These are phyloP conservation scores for Hephaestus fuliginosus DNA, from an alignment of 2,797 vertebrate genomes.

Conservation along the genomic window DNA sequence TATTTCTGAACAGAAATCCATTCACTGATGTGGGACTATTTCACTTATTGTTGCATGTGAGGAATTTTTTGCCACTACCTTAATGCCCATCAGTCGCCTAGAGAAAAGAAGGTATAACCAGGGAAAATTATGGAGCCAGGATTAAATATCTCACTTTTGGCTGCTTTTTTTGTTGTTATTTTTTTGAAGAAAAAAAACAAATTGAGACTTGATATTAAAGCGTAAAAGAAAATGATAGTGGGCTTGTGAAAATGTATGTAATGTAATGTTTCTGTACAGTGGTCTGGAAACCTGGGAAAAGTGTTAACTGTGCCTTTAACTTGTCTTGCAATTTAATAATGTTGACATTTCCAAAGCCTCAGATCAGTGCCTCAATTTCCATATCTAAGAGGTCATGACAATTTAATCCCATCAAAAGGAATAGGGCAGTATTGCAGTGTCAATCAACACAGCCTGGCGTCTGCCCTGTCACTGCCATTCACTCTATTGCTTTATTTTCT, in stretches of 20 bases:
- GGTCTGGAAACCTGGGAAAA: constrained; percentile 6
- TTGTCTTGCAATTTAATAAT: constrained; percentile 72
- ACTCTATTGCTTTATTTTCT: constrained; percentile 49
- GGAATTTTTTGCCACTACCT: neutral
- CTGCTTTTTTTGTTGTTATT: too few relatives aligned
- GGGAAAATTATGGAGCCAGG: neutral
- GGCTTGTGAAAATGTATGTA: neutral
- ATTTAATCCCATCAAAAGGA: constrained; percentile 86
- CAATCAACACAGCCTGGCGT: constrained; percentile 69
- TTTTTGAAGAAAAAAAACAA: neutral
- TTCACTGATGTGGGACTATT: neutral
- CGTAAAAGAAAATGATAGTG: neutral
- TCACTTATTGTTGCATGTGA: neutral
- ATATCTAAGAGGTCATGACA: constrained; percentile 84
- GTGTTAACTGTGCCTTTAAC: constrained; percentile 57
- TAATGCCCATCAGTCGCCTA: neutral
- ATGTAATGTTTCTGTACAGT: neutral
- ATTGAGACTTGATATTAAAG: neutral
- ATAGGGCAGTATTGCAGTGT: constrained; percentile 74
- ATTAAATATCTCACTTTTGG: neutral
- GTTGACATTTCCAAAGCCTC: constrained; percentile 80
- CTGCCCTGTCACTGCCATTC: constrained; percentile 53
- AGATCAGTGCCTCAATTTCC: constrained; percentile 81
- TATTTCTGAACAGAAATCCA: neutral
- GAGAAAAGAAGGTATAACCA: neutral